Evolutionary conservation across 1,140 invertebrate species (phyloP), one percentile per base, ranked within the genome.

Genomic region (Brachystomella parvula): DNA sequence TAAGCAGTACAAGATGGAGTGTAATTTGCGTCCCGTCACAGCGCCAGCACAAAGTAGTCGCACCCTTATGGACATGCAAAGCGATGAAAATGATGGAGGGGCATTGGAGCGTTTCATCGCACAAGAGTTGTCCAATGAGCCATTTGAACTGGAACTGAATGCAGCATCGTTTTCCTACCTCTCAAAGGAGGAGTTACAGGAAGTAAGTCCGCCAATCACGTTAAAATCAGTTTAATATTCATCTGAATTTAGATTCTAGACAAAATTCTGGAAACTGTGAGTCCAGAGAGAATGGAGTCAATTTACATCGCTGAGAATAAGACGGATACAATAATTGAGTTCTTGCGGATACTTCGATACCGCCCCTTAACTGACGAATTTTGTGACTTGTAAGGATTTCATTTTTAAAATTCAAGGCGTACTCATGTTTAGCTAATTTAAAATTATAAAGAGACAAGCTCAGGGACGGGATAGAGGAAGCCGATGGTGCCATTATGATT

Each of bases 101-200:
- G 24, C 9, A 24, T 6, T 53, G 49, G 49, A 53, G 49, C 12
- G 49, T 17, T 53, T 53, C 21, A 24, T 53, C 24, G 49, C 49
- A 17, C 49, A 53, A 53, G 49, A 53, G 24, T 53, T 53, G 24
- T 12, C 12, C 12, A 53, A 53, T 15, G 3, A 12, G 49, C 49
- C 49, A 6, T 53, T 53, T 53, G 49, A 53, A 6, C 24, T 53
- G 49, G 49, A 53, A 15, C 24, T 53, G 49, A 53, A 53, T 53
- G 49, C 49, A 26, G 49, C 49, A 6, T 53, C 49, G 24, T 53
- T 53, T 26, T 6, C 12, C 21, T 53, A 53, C 49, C 12, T 53
- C 12, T 53, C 49, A 3, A 53, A 53, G 24, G 49, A 53, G 12
- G 9, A 53, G 21, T 26, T 53, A 9, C 49, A 53, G 15, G 49